Conservation (phyloP, 2,113 vertebrate species). For the Epinephelus cyanopodus region DNA sequence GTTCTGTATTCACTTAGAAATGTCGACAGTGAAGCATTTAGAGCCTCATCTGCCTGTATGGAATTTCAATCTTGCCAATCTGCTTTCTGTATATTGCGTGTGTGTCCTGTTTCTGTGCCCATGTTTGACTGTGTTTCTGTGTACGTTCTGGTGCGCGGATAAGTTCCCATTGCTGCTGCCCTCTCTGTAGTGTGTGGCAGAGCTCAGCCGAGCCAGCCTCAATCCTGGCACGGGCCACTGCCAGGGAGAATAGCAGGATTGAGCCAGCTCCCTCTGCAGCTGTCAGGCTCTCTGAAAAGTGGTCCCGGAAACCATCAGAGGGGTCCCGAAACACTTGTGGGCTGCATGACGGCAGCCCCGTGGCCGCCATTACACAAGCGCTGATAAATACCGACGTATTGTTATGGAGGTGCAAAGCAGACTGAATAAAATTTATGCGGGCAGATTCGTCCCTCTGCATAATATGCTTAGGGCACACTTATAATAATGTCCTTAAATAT, state of each 20-base stretch:
- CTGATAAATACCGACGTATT: conserved; percentile 48
- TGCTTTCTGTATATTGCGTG: conserved; percentile 14
- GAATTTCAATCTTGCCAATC: conserved; percentile 20
- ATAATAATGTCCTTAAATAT: conserved; percentile 51
- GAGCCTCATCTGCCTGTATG: background rate
- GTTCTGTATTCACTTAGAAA: background rate
- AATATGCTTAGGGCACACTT: conserved; percentile 49
- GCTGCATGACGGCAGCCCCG: conserved; percentile 39
- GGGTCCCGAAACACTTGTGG: conserved; percentile 58
- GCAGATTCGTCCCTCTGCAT: conserved; percentile 41
- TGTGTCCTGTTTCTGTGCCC: conserved; percentile 38
- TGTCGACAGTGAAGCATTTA: background rate
- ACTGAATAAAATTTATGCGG: conserved; percentile 46
- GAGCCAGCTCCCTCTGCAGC: conserved; percentile 72
- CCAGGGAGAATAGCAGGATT: conserved; percentile 64
- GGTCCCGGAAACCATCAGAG: conserved; percentile 59
- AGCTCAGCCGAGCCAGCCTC: conserved; percentile 61
- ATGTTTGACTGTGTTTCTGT: conserved; percentile 56
- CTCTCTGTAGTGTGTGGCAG: conserved; percentile 68
- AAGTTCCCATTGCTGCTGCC: conserved; percentile 44
- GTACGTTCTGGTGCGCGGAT: conserved; percentile 38
- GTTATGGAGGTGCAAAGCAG: conserved; percentile 51
- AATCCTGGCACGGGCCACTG: conserved; percentile 64
- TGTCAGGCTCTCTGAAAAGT: conserved; percentile 71
- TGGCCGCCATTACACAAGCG: conserved; percentile 52